Percentiles rank a stretch among this genome's conserved stretches.
These are phyloP conservation scores for Actias luna DNA, from an alignment of 2,888 invertebrate species.

Conservation along the genomic window DNA sequence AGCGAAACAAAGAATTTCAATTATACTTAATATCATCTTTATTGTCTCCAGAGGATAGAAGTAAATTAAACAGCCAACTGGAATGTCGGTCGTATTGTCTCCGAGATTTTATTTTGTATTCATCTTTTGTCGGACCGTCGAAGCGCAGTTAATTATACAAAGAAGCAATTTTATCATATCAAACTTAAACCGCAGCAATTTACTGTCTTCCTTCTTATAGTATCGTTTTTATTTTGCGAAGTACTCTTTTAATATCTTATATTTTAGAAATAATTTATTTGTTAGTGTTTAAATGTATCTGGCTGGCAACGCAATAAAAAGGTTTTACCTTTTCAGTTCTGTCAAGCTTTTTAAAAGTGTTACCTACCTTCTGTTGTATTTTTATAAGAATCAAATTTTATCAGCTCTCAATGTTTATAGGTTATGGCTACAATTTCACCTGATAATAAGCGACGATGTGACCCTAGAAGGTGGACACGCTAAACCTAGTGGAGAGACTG, in stretches of 20 bases:
- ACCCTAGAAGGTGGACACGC: no score
- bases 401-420: no score
- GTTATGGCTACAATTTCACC: no score
- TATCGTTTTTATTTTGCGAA: neutral
- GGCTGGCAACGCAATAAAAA: no score
- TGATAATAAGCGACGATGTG: no score
- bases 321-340: no score
- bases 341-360: neutral
- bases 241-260: neutral
- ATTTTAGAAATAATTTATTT: neutral
- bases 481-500: no score
- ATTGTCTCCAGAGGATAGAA: constrained; percentile 20
- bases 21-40: constrained; percentile 22
- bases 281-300: no score
- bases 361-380: neutral
- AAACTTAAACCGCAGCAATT: constrained; percentile 1
- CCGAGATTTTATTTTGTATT: constrained; percentile 17
- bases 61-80: constrained; percentile 20
- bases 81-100: constrained; percentile 15
- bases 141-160: constrained; percentile 14
- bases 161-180: constrained; percentile 11
- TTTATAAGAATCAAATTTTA: no score
- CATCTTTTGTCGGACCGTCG: constrained; percentile 15
- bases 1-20: constrained; percentile 21
- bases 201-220: neutral